A percentile compares a stretch with the other conserved stretches of the same genome.
Evolutionary conservation across 2,888 invertebrate genomes (phyloP).

Genomic region (Pharmacophagus antenor): DNA sequence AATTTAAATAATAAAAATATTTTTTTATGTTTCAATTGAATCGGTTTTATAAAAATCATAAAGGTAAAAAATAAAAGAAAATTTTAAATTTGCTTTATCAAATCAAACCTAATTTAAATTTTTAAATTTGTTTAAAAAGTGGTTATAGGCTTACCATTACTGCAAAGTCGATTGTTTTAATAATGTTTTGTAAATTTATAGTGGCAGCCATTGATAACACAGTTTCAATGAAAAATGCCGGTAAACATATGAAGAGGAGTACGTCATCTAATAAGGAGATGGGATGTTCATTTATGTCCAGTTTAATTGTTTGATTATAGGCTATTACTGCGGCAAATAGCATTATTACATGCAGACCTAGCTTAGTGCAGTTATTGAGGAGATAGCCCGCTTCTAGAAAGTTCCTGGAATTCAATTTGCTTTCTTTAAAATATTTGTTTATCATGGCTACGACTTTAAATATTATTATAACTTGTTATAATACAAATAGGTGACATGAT

Average conservation of each 20-base stretch:
- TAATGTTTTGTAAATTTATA: slow-evolving; percentile 70
- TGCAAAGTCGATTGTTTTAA: slow-evolving; percentile 75
- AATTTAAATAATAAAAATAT: too few species aligned
- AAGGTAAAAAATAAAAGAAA: too few species aligned
- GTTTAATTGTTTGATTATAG: slow-evolving; percentile 82
- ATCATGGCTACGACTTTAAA: background rate
- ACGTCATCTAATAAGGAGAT: slow-evolving; percentile 85
- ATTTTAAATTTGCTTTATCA: too few species aligned
- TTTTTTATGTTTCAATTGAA: too few species aligned
- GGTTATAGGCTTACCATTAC: slow-evolving; percentile 74
- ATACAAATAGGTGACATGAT: too few species aligned
- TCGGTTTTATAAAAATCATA: too few species aligned
- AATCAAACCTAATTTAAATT: too few species aligned
- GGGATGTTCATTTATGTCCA: slow-evolving; percentile 84
- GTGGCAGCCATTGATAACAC: slow-evolving; percentile 86
- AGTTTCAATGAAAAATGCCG: slow-evolving; percentile 86
- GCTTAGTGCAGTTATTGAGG: slow-evolving; percentile 75
- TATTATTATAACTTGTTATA: too few species aligned
- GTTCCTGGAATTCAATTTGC: slow-evolving; percentile 57
- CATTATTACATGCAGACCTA: slow-evolving; percentile 79
- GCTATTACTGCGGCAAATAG: slow-evolving; percentile 81
- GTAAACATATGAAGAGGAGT: slow-evolving; percentile 85
- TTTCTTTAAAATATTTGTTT: background rate
- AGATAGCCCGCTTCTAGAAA: slow-evolving; percentile 71
- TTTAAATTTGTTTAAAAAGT: too few species aligned